phyloP scores from a whole-genome alignment of 2,797 vertebrate genomes.

The Danio aesculapii region DNA sequence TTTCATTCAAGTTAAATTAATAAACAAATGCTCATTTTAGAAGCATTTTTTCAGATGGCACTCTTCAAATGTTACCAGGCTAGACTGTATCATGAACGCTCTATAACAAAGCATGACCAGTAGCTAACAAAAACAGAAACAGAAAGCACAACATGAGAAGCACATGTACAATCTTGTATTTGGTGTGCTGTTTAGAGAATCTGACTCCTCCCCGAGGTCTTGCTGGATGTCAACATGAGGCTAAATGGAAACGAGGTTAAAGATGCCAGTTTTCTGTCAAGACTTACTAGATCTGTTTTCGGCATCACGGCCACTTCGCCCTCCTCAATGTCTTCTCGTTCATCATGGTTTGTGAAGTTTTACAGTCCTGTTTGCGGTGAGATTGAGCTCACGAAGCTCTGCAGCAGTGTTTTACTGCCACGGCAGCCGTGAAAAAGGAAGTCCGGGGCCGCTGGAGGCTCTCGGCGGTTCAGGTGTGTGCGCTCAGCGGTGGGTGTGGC shows the following conservation, averaged over 20 bases:
- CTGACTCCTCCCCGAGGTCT: neutral
- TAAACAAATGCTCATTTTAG: too few species aligned
- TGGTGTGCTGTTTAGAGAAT: conserved; percentile 2
- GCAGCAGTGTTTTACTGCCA: neutral
- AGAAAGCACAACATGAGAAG: neutral
- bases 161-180: neutral
- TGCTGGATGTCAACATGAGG: neutral
- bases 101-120: too few species aligned
- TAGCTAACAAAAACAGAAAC: neutral
- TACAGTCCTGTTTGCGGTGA: neutral
- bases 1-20: too few species aligned
- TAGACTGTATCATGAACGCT: neutral
- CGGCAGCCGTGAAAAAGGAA: neutral
- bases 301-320: conserved; percentile 40
- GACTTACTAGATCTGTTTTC: conserved; percentile 62
- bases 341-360: conserved; percentile 60
- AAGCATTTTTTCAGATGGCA: too few species aligned
- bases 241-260: neutral
- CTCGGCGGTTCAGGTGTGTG: neutral
- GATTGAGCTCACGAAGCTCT: neutral
- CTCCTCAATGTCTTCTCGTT: conserved; percentile 56
- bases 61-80: too few species aligned
- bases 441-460: neutral
- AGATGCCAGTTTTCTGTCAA: neutral
- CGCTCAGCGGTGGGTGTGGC: conserved; percentile 16